Evolutionary conservation across 2,113 vertebrate species (phyloP).

Genomic region (Cochlearius cochlearius): DNA sequence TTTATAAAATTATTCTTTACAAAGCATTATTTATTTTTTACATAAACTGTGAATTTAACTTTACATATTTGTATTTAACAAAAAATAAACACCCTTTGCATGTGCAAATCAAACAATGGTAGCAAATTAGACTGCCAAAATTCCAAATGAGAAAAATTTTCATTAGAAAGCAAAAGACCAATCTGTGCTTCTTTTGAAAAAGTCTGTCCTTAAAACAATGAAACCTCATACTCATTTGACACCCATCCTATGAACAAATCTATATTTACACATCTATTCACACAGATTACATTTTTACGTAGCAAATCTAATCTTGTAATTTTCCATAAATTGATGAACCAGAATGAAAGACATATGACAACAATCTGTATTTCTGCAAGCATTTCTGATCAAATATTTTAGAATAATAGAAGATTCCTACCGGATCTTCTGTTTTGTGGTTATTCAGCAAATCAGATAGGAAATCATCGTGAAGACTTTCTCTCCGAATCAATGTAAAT

Average conservation of each 20-base stretch:
- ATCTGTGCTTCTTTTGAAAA: not conserved
- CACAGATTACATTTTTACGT: not conserved
- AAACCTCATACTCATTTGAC: not conserved
- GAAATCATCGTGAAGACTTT: slow-evolving; percentile 87
- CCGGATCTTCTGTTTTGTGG: slow-evolving; percentile 88
- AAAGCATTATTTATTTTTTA: slow-evolving; percentile 6
- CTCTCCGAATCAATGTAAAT: slow-evolving; percentile 90
- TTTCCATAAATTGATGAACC: not conserved
- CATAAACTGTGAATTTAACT: not conserved
- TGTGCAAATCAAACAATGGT: not conserved
- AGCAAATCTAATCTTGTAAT: not conserved
- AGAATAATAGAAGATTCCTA: slow-evolving; percentile 66
- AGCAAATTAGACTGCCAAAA: not conserved
- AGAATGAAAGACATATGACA: not conserved
- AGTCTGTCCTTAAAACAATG: not conserved
- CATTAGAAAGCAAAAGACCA: not conserved
- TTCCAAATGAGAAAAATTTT: not conserved
- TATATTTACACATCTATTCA: not conserved
- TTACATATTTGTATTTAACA: not conserved
- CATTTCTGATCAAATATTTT: not conserved
- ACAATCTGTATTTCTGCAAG: not conserved
- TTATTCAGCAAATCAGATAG: slow-evolving; percentile 77
- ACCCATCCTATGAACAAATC: not conserved
- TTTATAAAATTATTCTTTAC: not conserved
- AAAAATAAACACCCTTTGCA: not conserved